Percentiles rank a stretch among this genome's conserved stretches.
Evolutionary conservation across 2,888 invertebrate genomes (phyloP).

Genomic region (Epinotia ramella): DNA sequence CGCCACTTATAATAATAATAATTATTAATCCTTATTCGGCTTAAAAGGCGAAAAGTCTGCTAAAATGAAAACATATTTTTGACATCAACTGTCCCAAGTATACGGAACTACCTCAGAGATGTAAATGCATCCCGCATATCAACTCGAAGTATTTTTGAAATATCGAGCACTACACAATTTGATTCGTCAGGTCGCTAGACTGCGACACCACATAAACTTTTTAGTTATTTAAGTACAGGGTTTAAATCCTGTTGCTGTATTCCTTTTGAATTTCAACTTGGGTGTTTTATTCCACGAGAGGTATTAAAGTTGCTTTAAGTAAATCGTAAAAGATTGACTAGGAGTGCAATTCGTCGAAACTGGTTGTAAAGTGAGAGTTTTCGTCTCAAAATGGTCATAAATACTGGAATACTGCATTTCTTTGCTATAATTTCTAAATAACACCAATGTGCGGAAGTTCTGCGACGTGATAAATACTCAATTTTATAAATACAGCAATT

Average conservation of each 20-base stretch:
- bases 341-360: slow-evolving; percentile 62
- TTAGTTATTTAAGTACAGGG: slow-evolving; percentile 31
- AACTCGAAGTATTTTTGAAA: neutral
- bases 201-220: slow-evolving; percentile 34
- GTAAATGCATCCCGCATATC: neutral
- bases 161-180: slow-evolving; percentile 17
- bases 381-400: slow-evolving; percentile 69
- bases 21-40: no score
- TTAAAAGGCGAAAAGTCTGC: no score
- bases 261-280: slow-evolving; percentile 36
- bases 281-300: slow-evolving; percentile 51
- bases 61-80: no score
- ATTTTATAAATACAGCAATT: neutral
- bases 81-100: no score
- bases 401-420: slow-evolving; percentile 60
- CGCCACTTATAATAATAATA: no score
- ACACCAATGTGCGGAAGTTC: neutral
- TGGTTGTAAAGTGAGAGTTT: slow-evolving; percentile 72
- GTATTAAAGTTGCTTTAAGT: slow-evolving; percentile 58
- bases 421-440: slow-evolving; percentile 52
- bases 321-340: slow-evolving; percentile 60
- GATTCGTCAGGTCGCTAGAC: slow-evolving; percentile 39
- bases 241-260: slow-evolving; percentile 38
- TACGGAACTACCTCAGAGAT: no score
- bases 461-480: neutral